phyloP scores from a whole-genome alignment of 2,113 vertebrate genomes.

The Megaleporinus macrocephalus region DNA sequence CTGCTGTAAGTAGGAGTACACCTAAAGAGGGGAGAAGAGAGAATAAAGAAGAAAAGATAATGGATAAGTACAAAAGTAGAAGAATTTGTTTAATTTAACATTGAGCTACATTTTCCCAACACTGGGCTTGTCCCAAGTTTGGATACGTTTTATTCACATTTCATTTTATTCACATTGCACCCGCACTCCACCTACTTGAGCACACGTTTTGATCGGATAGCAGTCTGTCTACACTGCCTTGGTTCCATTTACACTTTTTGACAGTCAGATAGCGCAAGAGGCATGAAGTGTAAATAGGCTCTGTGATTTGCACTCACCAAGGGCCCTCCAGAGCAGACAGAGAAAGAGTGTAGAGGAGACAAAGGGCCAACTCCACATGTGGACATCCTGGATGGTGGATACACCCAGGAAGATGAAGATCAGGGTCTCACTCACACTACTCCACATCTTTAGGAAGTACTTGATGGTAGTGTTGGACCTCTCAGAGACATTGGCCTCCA shows the following conservation, averaged over 20 bases:
- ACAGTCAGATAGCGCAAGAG: background rate
- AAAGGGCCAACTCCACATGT: slow-evolving; percentile 95
- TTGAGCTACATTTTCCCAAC: too few species aligned
- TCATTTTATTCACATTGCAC: too few species aligned
- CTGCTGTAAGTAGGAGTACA: slow-evolving; percentile 82
- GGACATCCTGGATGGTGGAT: slow-evolving; percentile 89
- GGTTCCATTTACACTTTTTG: background rate
- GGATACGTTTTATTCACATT: too few species aligned
- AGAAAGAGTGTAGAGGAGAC: slow-evolving; percentile 87
- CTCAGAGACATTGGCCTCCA: slow-evolving; percentile 97
- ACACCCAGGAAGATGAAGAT: slow-evolving; percentile 98
- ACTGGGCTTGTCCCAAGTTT: too few species aligned
- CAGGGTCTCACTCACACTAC: slow-evolving; percentile 95
- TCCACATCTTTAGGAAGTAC: slow-evolving; percentile 99
- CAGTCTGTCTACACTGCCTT: background rate
- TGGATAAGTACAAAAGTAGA: too few species aligned
- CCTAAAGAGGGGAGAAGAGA: slow-evolving; percentile 59
- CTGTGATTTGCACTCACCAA: slow-evolving; percentile 76
- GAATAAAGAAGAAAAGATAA: too few species aligned
- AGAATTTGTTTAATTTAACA: too few species aligned
- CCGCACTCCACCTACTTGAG: too few species aligned
- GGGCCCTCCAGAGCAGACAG: slow-evolving; percentile 87
- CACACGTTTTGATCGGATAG: too few species aligned
- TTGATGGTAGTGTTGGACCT: slow-evolving; percentile 97
- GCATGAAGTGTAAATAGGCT: background rate